Base-by-base conservation (phyloP, 2,113 vertebrate genomes). In the Ranitomeya imitator region DNA sequence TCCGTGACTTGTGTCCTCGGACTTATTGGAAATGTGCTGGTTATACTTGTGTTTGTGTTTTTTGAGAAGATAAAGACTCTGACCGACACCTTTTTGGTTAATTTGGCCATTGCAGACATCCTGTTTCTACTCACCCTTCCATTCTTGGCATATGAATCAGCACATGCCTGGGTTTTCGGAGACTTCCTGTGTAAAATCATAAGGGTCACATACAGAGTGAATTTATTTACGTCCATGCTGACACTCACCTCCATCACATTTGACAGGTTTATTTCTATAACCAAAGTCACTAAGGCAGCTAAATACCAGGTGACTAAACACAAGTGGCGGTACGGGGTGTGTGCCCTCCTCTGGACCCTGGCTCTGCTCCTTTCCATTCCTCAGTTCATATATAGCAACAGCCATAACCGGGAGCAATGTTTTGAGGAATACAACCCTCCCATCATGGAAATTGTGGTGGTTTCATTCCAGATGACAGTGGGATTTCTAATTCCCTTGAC, bases 151-250 rank as follows among this genome's bases (percentile, higher is more conserved):
- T 91, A 93, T 1, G 88, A 91, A 0, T 90, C 86, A 71, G 52
- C 88, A 14, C 79, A 89, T 0, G 88, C 91, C 78, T 93, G 92
- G 93, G 84, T 90, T 88, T 94, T 91, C 11, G 92, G 92, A 16
- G 71, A 14, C 0, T 0, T 21, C 7, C 23, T 78, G 69, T 94
- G 92, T 90, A 89, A 65, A 86, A 45, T 83, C 23, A 89, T 90
- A 54, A 82, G 85, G 31, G 91, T 91, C 19, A 63, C 92, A 52
- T 93, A 94, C 3, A 90, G 90, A 0, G 15, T 93, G 8, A 94
- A 94, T 89, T 89, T 95, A 67, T 94, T 93, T 15, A 92, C 90
- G 0, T 94, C 94, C 69, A 82, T 94, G 92, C 85, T 95, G 89
- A 92, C 87, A 1, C 93, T 94, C 60, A 93, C 92, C 5, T 91